Percentiles rank a stretch among this genome's conserved stretches.
phyloP scores from a whole-genome alignment of 2,113 vertebrate genomes.

The Semicossyphus pulcher region DNA sequence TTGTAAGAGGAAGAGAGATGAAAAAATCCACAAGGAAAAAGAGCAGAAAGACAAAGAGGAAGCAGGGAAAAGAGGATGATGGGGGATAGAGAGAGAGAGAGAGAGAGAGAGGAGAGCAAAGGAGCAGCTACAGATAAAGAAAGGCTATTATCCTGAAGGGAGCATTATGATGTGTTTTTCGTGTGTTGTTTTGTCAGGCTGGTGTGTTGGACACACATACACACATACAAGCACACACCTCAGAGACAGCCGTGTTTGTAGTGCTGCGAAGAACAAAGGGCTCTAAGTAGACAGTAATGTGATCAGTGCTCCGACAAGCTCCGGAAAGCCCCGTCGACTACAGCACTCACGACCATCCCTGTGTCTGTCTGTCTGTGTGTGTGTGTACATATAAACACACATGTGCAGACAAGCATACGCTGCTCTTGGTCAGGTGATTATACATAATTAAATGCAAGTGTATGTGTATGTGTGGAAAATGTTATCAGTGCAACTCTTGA shows the following conservation, averaged over 20 bases:
- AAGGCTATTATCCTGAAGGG: conserved; percentile 66
- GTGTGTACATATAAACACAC: neutral
- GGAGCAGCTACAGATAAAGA: conserved; percentile 67
- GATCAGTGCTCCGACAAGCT: conserved; percentile 70
- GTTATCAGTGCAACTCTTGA: neutral
- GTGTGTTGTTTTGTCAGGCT: conserved; percentile 66
- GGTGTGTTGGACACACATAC: conserved; percentile 44
- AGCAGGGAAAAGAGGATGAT: conserved; percentile 1
- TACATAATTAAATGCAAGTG: neutral
- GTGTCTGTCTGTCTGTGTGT: neutral
- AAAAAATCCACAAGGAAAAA: conserved; percentile 49
- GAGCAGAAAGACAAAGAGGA: conserved; percentile 15
- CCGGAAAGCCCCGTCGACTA: conserved; percentile 48
- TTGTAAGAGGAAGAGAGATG: conserved; percentile 31
- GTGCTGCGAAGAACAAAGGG: conserved; percentile 70
- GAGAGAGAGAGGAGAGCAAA: conserved; percentile 39
- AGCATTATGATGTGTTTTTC: conserved; percentile 63
- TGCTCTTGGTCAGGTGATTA: neutral
- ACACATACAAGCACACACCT: conserved; percentile 46
- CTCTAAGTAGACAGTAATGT: conserved; percentile 76
- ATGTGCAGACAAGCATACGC: neutral
- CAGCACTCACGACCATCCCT: conserved; percentile 31
- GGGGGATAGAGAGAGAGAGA: conserved; percentile 10
- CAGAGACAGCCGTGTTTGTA: conserved; percentile 56
- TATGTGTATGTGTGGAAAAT: neutral